phyloP scores from a whole-genome alignment of 2,888 invertebrate genomes.

The Thymelicus sylvestris region DNA sequence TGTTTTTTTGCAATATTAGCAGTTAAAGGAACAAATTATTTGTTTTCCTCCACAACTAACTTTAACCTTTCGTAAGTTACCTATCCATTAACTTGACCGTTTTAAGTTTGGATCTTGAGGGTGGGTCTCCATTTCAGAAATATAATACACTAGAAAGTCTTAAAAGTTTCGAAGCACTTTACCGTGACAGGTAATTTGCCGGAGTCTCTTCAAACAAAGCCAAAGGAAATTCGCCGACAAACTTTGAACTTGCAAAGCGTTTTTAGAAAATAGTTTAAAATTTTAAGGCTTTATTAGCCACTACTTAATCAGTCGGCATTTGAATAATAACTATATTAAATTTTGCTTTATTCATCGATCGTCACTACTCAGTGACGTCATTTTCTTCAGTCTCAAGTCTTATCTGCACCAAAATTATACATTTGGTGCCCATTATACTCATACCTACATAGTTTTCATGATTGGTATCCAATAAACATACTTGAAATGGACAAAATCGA shows the following conservation, averaged over 20 bases:
- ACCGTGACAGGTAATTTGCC: constrained; percentile 25
- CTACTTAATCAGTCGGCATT: neutral
- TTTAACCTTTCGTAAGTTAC: too few species aligned
- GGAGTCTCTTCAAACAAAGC: constrained; percentile 26
- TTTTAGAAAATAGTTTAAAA: constrained; percentile 15
- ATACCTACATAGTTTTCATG: too few species aligned
- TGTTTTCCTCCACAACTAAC: too few species aligned
- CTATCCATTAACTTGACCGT: neutral
- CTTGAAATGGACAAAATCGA: too few species aligned
- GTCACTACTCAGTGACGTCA: too few species aligned
- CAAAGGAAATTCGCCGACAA: constrained; percentile 16
- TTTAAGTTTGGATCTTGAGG: neutral
- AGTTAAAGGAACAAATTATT: too few species aligned
- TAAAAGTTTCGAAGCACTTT: constrained; percentile 20
- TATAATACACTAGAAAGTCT: neutral
- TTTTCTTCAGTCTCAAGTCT: too few species aligned
- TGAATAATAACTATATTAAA: neutral
- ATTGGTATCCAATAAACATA: too few species aligned
- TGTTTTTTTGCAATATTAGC: too few species aligned
- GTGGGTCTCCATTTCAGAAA: constrained; percentile 2
- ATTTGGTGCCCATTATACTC: too few species aligned
- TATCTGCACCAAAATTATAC: too few species aligned
- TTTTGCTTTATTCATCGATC: neutral
- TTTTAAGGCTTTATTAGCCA: neutral
- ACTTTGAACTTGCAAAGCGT: constrained; percentile 27